These are phyloP conservation scores for Potamilus streckersoni DNA, from an alignment of 1,140 invertebrate species.

Conservation along the genomic window DNA sequence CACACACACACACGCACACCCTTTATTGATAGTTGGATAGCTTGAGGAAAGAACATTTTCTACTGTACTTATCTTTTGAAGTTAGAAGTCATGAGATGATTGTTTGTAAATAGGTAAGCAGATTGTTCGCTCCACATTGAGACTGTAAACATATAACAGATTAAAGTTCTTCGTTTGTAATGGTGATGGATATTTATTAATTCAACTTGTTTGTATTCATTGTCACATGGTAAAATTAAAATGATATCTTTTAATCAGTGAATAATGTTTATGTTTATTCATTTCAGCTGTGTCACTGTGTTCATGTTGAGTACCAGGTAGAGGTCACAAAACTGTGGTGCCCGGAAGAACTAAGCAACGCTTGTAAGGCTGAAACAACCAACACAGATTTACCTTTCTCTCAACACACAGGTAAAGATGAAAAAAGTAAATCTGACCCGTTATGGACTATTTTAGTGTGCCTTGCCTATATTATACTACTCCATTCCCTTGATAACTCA, in stretches of 20 bases:
- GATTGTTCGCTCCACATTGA: too few species aligned
- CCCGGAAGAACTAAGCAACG: constrained; percentile 42
- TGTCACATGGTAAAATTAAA: neutral
- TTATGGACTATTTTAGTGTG: too few species aligned
- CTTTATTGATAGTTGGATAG: too few species aligned
- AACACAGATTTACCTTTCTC: constrained; percentile 1
- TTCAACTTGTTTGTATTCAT: neutral
- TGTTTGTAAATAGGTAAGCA: too few species aligned
- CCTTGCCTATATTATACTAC: too few species aligned
- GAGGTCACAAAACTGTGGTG: constrained; percentile 73
- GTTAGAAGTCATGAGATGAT: too few species aligned
- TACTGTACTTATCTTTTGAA: too few species aligned
- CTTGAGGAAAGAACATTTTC: too few species aligned
- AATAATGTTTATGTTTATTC: neutral
- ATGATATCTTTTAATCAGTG: neutral
- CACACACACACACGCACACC: too few species aligned
- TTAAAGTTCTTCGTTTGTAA: neutral
- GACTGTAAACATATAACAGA: neutral
- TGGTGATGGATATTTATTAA: neutral
- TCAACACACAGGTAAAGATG: neutral
- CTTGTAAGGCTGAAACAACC: constrained; percentile 20
- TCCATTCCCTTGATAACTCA: too few species aligned
- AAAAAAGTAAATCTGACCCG: too few species aligned
- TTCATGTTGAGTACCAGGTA: constrained; percentile 76
- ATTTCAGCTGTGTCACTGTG: constrained; percentile 50